These are phyloP conservation scores for Sminthurinus aureus DNA, from an alignment of 2,888 invertebrate species.

Conservation along the genomic window DNA sequence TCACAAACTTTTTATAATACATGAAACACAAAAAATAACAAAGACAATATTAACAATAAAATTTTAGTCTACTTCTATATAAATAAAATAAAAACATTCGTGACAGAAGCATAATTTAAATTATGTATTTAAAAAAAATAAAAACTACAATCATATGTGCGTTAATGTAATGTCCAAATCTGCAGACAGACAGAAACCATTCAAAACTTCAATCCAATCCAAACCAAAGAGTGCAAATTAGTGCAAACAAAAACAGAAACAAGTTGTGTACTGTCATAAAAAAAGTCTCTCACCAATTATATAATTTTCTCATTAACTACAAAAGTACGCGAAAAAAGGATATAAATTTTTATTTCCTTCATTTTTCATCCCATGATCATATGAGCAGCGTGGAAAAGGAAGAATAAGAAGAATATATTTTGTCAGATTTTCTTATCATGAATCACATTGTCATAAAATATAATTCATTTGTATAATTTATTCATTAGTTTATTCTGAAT, in stretches of 20 bases:
- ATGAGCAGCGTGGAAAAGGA: slow-evolving; percentile 16
- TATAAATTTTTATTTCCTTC: background rate
- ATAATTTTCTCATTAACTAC: no score
- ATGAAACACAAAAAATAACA: background rate
- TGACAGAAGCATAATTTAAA: background rate
- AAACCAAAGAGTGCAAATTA: no score
- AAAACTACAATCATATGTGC: background rate
- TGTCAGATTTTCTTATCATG: no score
- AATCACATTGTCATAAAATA: background rate
- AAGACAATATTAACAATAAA: background rate
- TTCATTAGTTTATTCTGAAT: background rate
- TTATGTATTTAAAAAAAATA: background rate
- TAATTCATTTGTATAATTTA: background rate
- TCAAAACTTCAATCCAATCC: no score
- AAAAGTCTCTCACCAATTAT: no score
- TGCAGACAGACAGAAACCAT: no score
- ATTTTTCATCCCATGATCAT: no score
- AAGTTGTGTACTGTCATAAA: no score
- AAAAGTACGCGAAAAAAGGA: no score
- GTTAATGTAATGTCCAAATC: no score
- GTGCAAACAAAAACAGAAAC: no score
- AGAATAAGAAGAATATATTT: background rate
- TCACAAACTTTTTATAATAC: background rate
- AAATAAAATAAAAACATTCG: background rate
- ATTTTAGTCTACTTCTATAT: background rate